A percentile compares a stretch with the other conserved stretches of the same genome.
These are phyloP conservation scores for Eciton burchellii DNA, from an alignment of 1,140 invertebrate species.

Conservation along the genomic window DNA sequence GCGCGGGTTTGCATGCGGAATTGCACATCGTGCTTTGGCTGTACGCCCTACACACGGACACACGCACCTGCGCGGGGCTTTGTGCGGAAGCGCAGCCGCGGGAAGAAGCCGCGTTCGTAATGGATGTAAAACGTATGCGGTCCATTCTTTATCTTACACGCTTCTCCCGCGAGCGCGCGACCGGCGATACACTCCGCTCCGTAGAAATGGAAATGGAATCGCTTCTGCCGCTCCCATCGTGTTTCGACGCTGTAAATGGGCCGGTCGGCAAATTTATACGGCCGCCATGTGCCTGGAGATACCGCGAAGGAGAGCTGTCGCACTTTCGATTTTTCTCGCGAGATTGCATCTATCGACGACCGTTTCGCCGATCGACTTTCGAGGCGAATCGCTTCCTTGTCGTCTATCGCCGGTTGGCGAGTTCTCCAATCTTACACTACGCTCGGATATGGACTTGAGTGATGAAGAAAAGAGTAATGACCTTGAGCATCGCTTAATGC, in stretches of 20 bases:
- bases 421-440: too few species aligned
- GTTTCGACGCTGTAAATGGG: constrained; percentile 56
- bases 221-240: constrained; percentile 53
- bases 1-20: constrained; percentile 4
- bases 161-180: not conserved
- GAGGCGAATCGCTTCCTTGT: not conserved
- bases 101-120: constrained; percentile 60
- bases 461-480: too few species aligned
- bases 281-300: not conserved
- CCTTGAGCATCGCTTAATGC: too few species aligned
- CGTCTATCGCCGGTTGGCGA: too few species aligned
- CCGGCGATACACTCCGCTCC: constrained; percentile 47
- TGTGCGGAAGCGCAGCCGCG: constrained; percentile 30
- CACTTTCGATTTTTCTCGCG: not conserved
- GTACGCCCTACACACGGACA: constrained; percentile 39
- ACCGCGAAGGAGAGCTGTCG: not conserved
- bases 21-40: constrained; percentile 44
- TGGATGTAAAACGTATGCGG: constrained; percentile 66
- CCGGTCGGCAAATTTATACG: constrained; percentile 61
- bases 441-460: too few species aligned
- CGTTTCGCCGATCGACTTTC: too few species aligned
- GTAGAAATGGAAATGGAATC: constrained; percentile 67
- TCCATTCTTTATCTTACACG: constrained; percentile 56
- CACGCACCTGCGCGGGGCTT: constrained; percentile 39
- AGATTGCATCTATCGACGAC: too few species aligned